Percentiles rank a stretch among this genome's conserved stretches.
Evolutionary conservation across 1,140 invertebrate species (phyloP).

Genomic region (Euglossa dilemma): DNA sequence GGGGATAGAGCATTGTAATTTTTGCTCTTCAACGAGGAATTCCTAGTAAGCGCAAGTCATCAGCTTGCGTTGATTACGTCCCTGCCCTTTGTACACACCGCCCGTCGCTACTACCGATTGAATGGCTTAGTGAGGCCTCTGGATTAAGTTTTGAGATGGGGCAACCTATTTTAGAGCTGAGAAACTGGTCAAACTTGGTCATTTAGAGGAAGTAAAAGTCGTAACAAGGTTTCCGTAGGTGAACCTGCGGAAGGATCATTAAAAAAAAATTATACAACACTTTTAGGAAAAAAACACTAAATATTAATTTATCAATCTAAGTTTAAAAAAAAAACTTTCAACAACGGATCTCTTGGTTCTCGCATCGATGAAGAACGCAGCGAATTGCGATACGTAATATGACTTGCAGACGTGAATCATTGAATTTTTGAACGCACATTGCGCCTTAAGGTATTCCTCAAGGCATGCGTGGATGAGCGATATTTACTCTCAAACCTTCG

Average conservation of each 20-base stretch:
- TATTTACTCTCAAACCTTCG: not conserved
- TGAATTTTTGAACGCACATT: no score
- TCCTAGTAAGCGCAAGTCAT: conserved; percentile 84
- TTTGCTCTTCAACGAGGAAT: conserved; percentile 4
- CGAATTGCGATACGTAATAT: not conserved
- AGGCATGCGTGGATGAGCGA: not conserved
- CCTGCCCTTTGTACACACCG: conserved; percentile 17
- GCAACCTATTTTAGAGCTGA: no score
- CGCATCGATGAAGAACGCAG: conserved; percentile 2
- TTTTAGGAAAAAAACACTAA: no score
- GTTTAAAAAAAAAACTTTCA: no score
- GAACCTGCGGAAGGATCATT: conserved; percentile 94
- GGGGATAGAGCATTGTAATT: conserved; percentile 2
- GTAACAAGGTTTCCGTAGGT: conserved; percentile 93
- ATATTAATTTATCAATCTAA: no score
- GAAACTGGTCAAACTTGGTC: no score
- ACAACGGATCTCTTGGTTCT: not conserved
- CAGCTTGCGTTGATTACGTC: conserved; percentile 10
- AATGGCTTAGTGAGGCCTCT: not conserved
- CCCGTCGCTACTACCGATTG: conserved; percentile 10
- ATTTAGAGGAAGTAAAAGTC: conserved; percentile 93
- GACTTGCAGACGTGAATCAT: conserved; percentile 4
- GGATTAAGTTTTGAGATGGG: no score
- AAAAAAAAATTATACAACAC: no score
- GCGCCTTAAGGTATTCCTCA: no score